Evolutionary conservation across 1,140 invertebrate genomes (phyloP), one percentile per base, ranked within the genome.

Genomic region (Gonioctena quinquepunctata): DNA sequence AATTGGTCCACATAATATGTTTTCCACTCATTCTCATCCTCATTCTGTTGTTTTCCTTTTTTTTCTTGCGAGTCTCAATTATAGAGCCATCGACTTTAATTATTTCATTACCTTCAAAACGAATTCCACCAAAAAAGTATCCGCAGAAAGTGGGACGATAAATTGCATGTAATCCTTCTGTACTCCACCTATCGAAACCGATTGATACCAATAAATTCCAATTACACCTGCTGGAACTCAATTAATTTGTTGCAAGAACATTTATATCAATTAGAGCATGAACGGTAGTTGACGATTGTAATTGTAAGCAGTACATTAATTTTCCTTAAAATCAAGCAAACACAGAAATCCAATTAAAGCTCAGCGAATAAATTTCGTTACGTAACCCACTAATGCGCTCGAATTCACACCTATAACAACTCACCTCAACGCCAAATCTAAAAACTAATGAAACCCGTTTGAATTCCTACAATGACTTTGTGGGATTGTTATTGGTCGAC

Each of bases 251-350:
- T 21, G 21, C 27, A 42, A 11, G 22, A 62, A 42, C 60, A 62
- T 62, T 62, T 62, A 62, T 62, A 62, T 62, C 26, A 62, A 62
- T 62, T 62, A 62, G 60, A 42, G 60, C 60, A 42, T 62, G 60
- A 62, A 62, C 28, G 60, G 60, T 62, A 62, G 16, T 62, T 62
- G 60, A 62, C 28, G 60, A 25, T 62, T 48, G 28, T 42, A 62
- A 42, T 62, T 62, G 60, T 33, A 62, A 62, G 60, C 19, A 62
- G 26, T 62, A 62, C 26, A 62, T 62, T 28, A 62, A 62, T 62
- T 62, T 62, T 62, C 60, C 60, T 62, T 48, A 62, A 62, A 62
- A 62, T 62, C 60, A 42, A 62, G n/a, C 60, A 16, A 27, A 62
- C 60, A 62, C 27, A 62, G 60, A 62, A 62, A 62, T 16, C 28